Base-by-base conservation (phyloP, 2,797 vertebrate species). In the Potorous gilbertii region DNA sequence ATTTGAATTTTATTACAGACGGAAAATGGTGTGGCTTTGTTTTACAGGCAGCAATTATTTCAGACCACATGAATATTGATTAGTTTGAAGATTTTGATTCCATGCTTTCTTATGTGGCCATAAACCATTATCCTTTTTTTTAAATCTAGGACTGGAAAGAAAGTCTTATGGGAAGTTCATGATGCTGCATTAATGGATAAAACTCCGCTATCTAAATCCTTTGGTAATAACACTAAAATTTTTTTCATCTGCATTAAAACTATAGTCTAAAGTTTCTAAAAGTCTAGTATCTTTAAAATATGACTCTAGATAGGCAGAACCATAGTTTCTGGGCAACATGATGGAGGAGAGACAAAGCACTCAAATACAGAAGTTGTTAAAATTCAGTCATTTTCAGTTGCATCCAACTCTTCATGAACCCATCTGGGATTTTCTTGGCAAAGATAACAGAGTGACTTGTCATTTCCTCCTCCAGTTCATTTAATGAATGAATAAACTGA, bases 21-120 rank as follows among this genome's bases (percentile, higher is more conserved):
- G 92, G 81, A 96, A 95, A 94, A 66, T 28, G 9, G 5, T 94
- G 46, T 4, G 31, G 90, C 55, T 97, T 93, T 94, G 62, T 97
- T 95, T 95, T 92, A 96, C 8, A 96, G 28, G 10, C 74, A 95
- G 12, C 16, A 95, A 96, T 96, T 94, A 94, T 92, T 95, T 95
- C 95, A 94, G 57, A 94, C 9, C 46, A 95, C 18, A 93, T 92
- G 57, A 92, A 89, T 94, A 95, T 34, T 93, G 66, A 97, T 94
- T 93, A 50, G 95, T 95, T 94, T 96, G 92, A 94, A 94, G 93
- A 91, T n/a, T 95, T 57, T 94, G 46, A 96, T 94, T 90, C 10
- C 6, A 94, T 56, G 5, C 28, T 95, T 93, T 95, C 55, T 95
- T 96, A 93, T 50, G 29, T 90, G 31, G n/a, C 46, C 94, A 95